phyloP scores from a whole-genome alignment of 2,113 vertebrate species.

The Xenopus tropicalis region UCB_Xtro_10.0 CM004443.2:91608001-91608500 shows the following conservation, averaged over 20 bases:
- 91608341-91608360: no score
- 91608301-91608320: no score
- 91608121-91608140: not conserved
- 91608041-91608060: no score
- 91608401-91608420: no score
- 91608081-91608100: not conserved
- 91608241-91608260: not conserved
- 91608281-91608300: no score
- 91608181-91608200: not conserved
- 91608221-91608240: not conserved
- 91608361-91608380: no score
- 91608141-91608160: constrained; percentile 33
- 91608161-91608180: constrained; percentile 4
- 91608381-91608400: no score
- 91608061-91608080: not conserved
- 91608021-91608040: not conserved
- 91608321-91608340: no score
- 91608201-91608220: constrained; percentile 18
- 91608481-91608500: no score
- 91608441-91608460: no score
- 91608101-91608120: not conserved
- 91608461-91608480: no score
- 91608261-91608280: not conserved
- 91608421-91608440: no score
- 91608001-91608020: not conserved